phyloP scores from a whole-genome alignment of 2,888 invertebrate genomes.

The Saturnia japonica region DNA sequence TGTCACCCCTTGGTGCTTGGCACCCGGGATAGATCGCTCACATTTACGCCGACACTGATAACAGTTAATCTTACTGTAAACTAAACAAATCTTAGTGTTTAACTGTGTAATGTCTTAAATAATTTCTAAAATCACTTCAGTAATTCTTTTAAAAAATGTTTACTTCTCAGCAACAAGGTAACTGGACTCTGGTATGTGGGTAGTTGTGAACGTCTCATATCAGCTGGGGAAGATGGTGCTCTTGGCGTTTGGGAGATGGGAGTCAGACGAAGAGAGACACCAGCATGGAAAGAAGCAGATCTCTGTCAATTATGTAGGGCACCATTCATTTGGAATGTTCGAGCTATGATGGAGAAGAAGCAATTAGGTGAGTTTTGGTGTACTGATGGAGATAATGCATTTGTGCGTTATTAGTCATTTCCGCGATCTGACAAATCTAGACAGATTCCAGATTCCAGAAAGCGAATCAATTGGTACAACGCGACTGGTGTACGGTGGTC shows the following conservation, averaged over 20 bases:
- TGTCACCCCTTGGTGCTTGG: no score
- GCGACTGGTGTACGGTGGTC: no score
- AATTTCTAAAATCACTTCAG: neutral
- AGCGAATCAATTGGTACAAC: no score
- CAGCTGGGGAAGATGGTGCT: conserved; percentile 95
- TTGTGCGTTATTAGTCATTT: neutral
- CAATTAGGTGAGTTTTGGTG: conserved; percentile 83
- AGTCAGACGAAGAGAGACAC: conserved; percentile 93
- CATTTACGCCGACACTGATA: no score
- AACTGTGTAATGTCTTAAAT: no score
- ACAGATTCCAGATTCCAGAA: no score
- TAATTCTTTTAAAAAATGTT: conserved; percentile 12
- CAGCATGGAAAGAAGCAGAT: conserved; percentile 97
- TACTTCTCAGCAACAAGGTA: conserved; percentile 88
- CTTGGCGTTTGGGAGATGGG: conserved; percentile 98
- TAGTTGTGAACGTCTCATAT: conserved; percentile 90
- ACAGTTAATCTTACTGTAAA: no score
- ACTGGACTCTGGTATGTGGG: conserved; percentile 93
- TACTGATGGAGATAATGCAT: neutral
- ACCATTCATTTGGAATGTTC: conserved; percentile 99
- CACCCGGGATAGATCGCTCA: neutral
- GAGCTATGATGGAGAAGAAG: conserved; percentile 98
- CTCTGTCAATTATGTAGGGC: conserved; percentile 95
- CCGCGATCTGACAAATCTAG: no score
- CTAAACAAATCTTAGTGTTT: no score